Evolutionary conservation across 1,140 invertebrate genomes (phyloP), one percentile per base, ranked within the genome.

Genomic region (Berghia stephanieae): DNA sequence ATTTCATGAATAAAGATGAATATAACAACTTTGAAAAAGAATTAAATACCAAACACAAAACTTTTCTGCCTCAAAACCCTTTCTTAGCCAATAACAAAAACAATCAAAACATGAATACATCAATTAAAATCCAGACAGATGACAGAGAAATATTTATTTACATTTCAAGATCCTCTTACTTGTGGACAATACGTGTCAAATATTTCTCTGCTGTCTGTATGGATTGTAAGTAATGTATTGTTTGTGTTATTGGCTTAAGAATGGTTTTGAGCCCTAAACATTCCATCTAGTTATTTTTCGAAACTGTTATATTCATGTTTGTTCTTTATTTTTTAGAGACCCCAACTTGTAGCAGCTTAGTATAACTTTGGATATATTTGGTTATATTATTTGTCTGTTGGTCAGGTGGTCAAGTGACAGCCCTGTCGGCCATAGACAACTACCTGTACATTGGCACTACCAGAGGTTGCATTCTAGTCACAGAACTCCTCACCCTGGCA

Each of bases 361-460:
- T 8, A 3, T 21, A 27, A 4, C 2, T n/a, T 6, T 57, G 21
- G n/a, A 1, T 57, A 10, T 46, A 55, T 78, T 21, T 70, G 55
- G 2, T 73, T 8, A 49, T 46, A 43, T 78, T 72, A 8, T 79
- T 8, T 80, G 49, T 81, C 79, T 76, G 76, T 82, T 82, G 75
- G 10, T 66, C 67, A 38, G 71, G 63, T 40, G 83, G 81, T 52
- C 86, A 86, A 55, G 83, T 87, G 27, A 85, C 84, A 18, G 77
- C 80, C 8, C 75, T 87, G 76, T 81, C 81, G 24, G 81, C 83
- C 4, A 38, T 84, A 18, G 79, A 81, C 18, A 76, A 71, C 40
- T 85, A 84, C 46, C 79, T 87, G n/a, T 87, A 87, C 75, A 75
- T 86, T 36, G 82, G 85, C 43, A 87, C 85, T 34, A 87, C 86